phyloP scores from a whole-genome alignment of 2,888 invertebrate species.

The Drosophila borealis region DNA sequence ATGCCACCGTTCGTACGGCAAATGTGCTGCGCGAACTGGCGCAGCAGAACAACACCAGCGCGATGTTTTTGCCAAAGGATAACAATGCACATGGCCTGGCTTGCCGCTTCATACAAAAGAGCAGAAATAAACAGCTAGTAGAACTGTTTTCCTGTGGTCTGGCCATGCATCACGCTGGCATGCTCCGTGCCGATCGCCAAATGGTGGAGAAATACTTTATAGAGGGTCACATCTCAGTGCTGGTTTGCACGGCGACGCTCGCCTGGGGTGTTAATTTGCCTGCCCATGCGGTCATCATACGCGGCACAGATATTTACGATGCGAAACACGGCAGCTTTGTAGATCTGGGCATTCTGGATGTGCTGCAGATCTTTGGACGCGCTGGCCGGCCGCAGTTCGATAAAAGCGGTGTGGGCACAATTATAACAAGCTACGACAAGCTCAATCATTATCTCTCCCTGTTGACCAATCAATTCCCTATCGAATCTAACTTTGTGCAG shows the following conservation, averaged over 20 bases:
- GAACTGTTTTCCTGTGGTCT: slow-evolving; percentile 95
- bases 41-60: slow-evolving; percentile 89
- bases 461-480: slow-evolving; percentile 98
- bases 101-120: slow-evolving; percentile 89
- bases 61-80: slow-evolving; percentile 89
- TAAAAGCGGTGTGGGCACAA: slow-evolving; percentile 96
- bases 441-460: slow-evolving; percentile 96
- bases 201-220: slow-evolving; percentile 96
- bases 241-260: slow-evolving; percentile 98
- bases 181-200: slow-evolving; percentile 94
- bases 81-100: slow-evolving; percentile 88
- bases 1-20: slow-evolving; percentile 96
- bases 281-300: slow-evolving; percentile 95
- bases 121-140: slow-evolving; percentile 92
- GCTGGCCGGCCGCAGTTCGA: slow-evolving; percentile 99
- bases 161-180: slow-evolving; percentile 98
- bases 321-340: slow-evolving; percentile 97
- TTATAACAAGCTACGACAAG: slow-evolving; percentile 96
- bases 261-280: slow-evolving; percentile 99
- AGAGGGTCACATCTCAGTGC: slow-evolving; percentile 93
- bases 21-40: slow-evolving; percentile 93
- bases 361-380: slow-evolving; percentile 98
- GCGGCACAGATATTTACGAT: slow-evolving; percentile 96
- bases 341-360: slow-evolving; percentile 98
- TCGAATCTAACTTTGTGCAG: slow-evolving; percentile 98